Evolutionary conservation across 2,113 vertebrate genomes (phyloP).

Genomic region (Channa maculata): DNA sequence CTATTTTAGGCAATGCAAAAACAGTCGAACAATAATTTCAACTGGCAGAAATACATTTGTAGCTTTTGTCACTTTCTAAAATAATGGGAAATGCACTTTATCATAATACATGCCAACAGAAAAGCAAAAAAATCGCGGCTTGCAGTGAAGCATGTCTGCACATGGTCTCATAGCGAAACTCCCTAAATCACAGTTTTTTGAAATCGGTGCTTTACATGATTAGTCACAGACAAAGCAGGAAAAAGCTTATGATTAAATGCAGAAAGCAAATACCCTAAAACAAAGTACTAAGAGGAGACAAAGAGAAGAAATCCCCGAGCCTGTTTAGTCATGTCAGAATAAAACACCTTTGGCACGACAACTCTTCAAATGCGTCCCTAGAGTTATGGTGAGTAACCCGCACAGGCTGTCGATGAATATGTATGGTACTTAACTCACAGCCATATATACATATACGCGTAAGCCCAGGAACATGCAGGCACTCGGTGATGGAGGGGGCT

Average conservation of each 20-base stretch:
- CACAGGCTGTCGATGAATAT: background rate
- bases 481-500: background rate
- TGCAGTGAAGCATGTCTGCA: no score
- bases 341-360: constrained; percentile 19
- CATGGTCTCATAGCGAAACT: no score
- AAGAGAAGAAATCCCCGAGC: background rate
- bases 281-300: background rate
- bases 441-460: constrained; percentile 2
- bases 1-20: no score
- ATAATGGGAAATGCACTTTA: background rate
- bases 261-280: background rate
- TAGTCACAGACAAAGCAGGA: background rate
- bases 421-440: background rate
- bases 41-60: background rate
- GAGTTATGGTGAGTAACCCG: background rate
- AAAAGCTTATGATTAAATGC: background rate
- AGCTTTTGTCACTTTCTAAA: background rate
- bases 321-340: background rate
- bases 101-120: background rate
- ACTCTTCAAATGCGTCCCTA: no score
- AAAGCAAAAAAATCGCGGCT: no score
- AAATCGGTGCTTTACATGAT: no score
- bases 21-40: background rate
- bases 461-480: background rate
- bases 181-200: no score